Evolutionary conservation across 2,113 vertebrate species (phyloP).

Genomic region (Gnathonemus echidnorhynchus): DNA sequence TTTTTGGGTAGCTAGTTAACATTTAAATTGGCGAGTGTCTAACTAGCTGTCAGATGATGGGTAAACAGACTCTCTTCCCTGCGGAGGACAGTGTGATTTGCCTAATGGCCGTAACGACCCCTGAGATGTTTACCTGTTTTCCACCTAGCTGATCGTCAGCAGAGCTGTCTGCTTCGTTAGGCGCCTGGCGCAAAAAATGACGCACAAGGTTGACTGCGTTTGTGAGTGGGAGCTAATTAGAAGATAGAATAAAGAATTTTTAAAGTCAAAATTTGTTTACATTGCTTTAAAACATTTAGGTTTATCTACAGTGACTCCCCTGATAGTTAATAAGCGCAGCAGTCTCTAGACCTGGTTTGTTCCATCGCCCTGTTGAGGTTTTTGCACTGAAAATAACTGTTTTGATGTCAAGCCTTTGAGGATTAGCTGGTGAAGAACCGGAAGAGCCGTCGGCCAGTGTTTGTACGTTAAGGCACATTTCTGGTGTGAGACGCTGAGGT

Average conservation of each 20-base stretch:
- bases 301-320: background rate
- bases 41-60: background rate
- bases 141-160: background rate
- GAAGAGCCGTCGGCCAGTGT: background rate
- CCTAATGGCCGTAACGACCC: background rate
- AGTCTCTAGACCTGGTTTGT: background rate
- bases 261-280: background rate
- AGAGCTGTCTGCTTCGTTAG: background rate
- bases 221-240: background rate
- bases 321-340: background rate
- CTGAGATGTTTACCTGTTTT: background rate
- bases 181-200: background rate
- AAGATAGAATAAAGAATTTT: background rate
- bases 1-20: background rate
- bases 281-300: background rate
- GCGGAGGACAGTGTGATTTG: background rate
- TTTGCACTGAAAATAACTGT: background rate
- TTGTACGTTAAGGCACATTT: background rate
- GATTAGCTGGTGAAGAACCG: background rate
- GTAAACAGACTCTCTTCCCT: background rate
- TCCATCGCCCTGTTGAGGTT: background rate
- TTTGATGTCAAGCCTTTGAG: background rate
- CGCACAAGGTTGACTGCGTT: background rate
- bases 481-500: background rate
- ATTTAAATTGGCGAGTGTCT: background rate